These are phyloP conservation scores for Ectropis grisescens DNA, from an alignment of 1,140 invertebrate genomes.

Conservation along the genomic window DNA sequence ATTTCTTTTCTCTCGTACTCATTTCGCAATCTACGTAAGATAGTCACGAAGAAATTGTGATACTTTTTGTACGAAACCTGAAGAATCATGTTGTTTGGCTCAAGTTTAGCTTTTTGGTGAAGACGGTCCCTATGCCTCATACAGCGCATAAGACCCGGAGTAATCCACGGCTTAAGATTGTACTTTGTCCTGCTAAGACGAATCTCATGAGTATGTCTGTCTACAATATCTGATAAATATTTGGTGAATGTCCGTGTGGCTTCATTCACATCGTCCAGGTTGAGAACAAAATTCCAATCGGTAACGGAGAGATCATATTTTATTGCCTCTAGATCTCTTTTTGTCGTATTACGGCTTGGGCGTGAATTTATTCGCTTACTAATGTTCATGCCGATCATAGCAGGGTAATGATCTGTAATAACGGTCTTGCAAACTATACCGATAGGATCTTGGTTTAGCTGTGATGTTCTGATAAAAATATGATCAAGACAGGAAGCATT, in stretches of 20 bases:
- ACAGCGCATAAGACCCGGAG: constrained; percentile 10
- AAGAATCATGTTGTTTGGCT: constrained; percentile 5
- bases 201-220: neutral
- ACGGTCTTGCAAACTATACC: constrained; percentile 1
- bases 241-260: neutral
- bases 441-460: too few relatives aligned
- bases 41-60: constrained; percentile 11
- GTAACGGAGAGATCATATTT: neutral
- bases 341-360: neutral
- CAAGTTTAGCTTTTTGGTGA: constrained; percentile 2
- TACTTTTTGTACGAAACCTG: constrained; percentile 9
- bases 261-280: neutral
- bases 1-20: too few relatives aligned
- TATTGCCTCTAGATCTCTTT: neutral
- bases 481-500: too few relatives aligned
- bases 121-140: constrained; percentile 11
- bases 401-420: constrained; percentile 2
- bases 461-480: too few relatives aligned
- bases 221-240: neutral
- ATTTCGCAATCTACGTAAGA: too few relatives aligned
- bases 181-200: constrained; percentile 4
- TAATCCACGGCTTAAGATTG: constrained; percentile 14
- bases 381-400: neutral
- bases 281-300: neutral
- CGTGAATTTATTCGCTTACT: neutral